Evolutionary conservation across 2,888 invertebrate genomes (phyloP).

Genomic region (Trissoscelio sp.): DNA sequence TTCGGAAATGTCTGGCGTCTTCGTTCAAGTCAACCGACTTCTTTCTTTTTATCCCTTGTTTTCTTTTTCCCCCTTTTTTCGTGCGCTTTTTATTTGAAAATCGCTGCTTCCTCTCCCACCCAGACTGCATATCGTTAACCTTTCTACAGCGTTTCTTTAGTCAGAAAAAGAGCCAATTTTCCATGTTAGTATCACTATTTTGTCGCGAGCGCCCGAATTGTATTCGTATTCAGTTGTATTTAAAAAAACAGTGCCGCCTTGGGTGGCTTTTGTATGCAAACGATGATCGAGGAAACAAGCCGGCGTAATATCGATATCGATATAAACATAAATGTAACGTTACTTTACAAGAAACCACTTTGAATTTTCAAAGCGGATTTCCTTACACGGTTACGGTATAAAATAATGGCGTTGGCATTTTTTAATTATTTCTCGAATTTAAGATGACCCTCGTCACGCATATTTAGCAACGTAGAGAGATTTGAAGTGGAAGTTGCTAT

Average conservation of each 20-base stretch:
- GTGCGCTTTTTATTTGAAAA: constrained; percentile 75
- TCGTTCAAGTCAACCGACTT: constrained; percentile 63
- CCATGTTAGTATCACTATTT: constrained; percentile 60
- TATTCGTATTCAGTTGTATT: constrained; percentile 60
- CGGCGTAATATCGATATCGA: constrained; percentile 17
- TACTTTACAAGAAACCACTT: constrained; percentile 9
- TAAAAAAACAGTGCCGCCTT: constrained; percentile 44
- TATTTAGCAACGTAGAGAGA: constrained; percentile 59
- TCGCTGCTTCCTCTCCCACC: constrained; percentile 75
- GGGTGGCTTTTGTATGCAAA: constrained; percentile 55
- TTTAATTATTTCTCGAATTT: constrained; percentile 59
- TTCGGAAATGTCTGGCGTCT: constrained; percentile 75
- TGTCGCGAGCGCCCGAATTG: constrained; percentile 56
- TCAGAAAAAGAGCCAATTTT: constrained; percentile 67
- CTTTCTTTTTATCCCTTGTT: constrained; percentile 44
- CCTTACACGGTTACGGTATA: neutral
- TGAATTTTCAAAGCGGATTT: constrained; percentile 10
- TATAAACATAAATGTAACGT: constrained; percentile 16
- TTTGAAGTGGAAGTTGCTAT: constrained; percentile 64
- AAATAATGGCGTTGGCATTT: constrained; percentile 28
- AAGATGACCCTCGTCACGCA: constrained; percentile 52
- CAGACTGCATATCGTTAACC: constrained; percentile 79
- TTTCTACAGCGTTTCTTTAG: constrained; percentile 69
- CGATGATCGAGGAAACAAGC: constrained; percentile 47
- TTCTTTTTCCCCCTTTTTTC: constrained; percentile 17